Conservation (phyloP, 2,888 invertebrate genomes). For the Brachynemurus nebulosus region DNA sequence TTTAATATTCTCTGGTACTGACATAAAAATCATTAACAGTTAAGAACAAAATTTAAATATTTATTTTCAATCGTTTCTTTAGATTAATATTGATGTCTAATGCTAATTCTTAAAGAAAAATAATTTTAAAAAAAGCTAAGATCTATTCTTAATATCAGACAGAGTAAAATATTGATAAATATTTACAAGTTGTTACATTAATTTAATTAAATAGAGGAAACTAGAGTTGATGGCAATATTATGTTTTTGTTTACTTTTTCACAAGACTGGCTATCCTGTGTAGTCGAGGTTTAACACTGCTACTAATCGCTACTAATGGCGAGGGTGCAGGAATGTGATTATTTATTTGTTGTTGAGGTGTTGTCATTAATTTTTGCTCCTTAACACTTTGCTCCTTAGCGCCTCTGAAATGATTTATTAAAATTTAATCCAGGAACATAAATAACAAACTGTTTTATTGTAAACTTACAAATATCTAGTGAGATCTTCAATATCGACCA, state of each 20-base stretch:
- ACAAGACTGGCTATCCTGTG: conserved; percentile 34
- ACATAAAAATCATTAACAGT: no score
- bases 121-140: no score
- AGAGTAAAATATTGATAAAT: no score
- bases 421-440: not conserved
- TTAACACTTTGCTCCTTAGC: conserved; percentile 37
- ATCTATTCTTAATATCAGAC: no score
- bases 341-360: conserved; percentile 26
- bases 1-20: no score
- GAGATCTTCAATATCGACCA: conserved; percentile 93
- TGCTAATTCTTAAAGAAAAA: no score
- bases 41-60: no score
- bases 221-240: no score
- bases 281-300: conserved; percentile 31
- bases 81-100: no score
- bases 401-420: conserved; percentile 27
- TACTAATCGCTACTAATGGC: conserved; percentile 29
- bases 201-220: no score
- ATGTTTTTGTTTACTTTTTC: conserved; percentile 27
- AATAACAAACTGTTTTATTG: not conserved
- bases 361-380: conserved; percentile 24
- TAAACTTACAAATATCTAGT: conserved; percentile 70
- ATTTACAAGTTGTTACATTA: no score
- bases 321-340: conserved; percentile 29
- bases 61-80: no score